These are phyloP conservation scores for Belgica antarctica DNA, from an alignment of 2,888 invertebrate species.

Conservation along the genomic window DNA sequence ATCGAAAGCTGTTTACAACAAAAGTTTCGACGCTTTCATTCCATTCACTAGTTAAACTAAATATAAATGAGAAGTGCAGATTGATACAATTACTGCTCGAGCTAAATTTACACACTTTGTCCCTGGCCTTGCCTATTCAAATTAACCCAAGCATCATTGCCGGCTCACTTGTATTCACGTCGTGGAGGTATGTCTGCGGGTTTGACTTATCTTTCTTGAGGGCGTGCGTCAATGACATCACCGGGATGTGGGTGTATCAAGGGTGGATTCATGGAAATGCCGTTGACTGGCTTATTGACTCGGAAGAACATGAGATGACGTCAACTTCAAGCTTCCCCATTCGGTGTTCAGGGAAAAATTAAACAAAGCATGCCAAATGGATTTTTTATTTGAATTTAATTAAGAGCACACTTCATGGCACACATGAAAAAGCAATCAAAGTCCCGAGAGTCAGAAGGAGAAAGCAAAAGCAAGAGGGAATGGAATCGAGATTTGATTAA, in stretches of 20 bases:
- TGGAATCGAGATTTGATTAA: constrained; percentile 10
- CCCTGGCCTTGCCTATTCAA: not conserved
- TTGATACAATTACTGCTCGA: not conserved
- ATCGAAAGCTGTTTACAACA: too few species aligned
- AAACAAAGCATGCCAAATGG: constrained; percentile 4
- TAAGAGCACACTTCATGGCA: not conserved
- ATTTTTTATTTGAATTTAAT: constrained; percentile 26
- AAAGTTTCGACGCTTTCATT: too few species aligned
- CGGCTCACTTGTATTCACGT: constrained; percentile 41
- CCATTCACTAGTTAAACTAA: too few species aligned
- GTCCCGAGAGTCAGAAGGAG: not conserved
- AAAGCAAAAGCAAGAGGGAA: not conserved
- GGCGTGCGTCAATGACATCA: too few species aligned
- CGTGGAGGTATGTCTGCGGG: constrained; percentile 49
- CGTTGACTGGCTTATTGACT: too few species aligned
- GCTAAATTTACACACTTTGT: not conserved
- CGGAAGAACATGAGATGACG: too few species aligned
- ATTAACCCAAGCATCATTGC: constrained; percentile 14
- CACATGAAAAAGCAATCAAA: constrained; percentile 3
- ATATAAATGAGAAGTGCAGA: not conserved
- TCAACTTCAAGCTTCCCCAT: too few species aligned
- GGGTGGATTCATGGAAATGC: too few species aligned
- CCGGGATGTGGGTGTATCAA: too few species aligned
- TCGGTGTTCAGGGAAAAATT: not conserved
- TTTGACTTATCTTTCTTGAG: too few species aligned